Percentiles rank a stretch among this genome's conserved stretches.
phyloP scores from a whole-genome alignment of 2,888 invertebrate species.

The Cryptocephalus primarius region DNA sequence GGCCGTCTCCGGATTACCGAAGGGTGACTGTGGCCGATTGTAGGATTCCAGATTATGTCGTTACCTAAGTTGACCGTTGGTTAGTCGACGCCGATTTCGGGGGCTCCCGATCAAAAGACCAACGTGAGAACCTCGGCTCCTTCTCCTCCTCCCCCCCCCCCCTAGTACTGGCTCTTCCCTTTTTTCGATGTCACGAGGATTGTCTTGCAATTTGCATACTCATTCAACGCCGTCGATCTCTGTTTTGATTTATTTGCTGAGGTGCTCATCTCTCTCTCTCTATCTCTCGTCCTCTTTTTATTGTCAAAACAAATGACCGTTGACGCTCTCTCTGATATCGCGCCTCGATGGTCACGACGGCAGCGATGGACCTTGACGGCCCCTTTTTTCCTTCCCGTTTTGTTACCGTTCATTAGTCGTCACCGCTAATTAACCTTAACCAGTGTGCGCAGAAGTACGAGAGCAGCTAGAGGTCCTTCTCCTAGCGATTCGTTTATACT shows the following conservation, averaged over 20 bases:
- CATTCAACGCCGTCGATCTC: slow-evolving; percentile 32
- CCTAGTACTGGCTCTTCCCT: slow-evolving; percentile 18
- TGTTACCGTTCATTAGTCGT: no score
- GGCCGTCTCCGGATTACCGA: background rate
- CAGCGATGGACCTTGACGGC: no score
- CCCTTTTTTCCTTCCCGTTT: no score
- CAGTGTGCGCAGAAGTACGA: no score
- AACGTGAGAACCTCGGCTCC: slow-evolving; percentile 34
- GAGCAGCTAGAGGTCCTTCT: no score
- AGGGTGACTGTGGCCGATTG: slow-evolving; percentile 17
- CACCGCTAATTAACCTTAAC: no score
- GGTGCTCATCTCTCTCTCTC: slow-evolving; percentile 3
- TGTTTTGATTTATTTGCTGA: slow-evolving; percentile 36
- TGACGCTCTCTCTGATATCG: slow-evolving; percentile 12
- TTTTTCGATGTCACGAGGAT: slow-evolving; percentile 25
- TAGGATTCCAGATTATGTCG: slow-evolving; percentile 37
- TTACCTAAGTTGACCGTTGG: slow-evolving; percentile 36
- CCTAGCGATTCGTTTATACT: no score
- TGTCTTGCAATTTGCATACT: slow-evolving; percentile 35
- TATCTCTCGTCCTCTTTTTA: background rate
- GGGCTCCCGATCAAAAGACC: slow-evolving; percentile 25
- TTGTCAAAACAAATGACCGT: slow-evolving; percentile 19
- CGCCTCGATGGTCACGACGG: slow-evolving; percentile 5
- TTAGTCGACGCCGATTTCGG: slow-evolving; percentile 9
- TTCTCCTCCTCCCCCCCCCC: no score